Percentiles rank a stretch among this genome's conserved stretches.
Conservation (phyloP, 1,140 invertebrate species). For the Medauroidea extradentata region DNA sequence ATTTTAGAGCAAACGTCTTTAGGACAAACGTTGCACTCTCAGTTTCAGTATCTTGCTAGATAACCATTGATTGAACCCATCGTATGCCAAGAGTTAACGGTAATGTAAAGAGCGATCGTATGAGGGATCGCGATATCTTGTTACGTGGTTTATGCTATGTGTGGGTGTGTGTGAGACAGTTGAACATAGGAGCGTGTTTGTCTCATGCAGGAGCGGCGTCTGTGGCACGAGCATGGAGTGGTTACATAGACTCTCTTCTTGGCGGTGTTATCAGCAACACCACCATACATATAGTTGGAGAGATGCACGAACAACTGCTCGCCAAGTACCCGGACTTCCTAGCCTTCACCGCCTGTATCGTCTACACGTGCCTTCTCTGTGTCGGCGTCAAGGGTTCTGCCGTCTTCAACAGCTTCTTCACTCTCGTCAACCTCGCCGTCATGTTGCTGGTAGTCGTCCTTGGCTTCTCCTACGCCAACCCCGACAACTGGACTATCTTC, state of each 20-base stretch:
- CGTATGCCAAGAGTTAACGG: too few relatives aligned
- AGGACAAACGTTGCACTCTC: too few relatives aligned
- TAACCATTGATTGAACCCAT: too few relatives aligned
- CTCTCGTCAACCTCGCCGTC: constrained; percentile 69
- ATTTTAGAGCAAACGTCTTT: too few relatives aligned
- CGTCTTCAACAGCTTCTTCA: constrained; percentile 75
- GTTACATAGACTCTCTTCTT: constrained; percentile 82
- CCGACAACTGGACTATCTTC: constrained; percentile 66
- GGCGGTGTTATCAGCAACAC: constrained; percentile 74
- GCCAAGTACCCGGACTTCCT: constrained; percentile 74
- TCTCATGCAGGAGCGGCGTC: constrained; percentile 70
- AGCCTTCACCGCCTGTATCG: constrained; percentile 69
- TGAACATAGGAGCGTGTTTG: too few relatives aligned
- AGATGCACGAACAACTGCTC: constrained; percentile 65
- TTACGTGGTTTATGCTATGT: too few relatives aligned
- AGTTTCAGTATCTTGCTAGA: too few relatives aligned
- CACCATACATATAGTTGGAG: constrained; percentile 65
- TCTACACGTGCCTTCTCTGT: constrained; percentile 61
- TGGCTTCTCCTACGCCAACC: constrained; percentile 74
- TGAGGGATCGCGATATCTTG: too few relatives aligned
- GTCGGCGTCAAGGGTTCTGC: constrained; percentile 59
- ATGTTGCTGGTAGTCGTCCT: constrained; percentile 69
- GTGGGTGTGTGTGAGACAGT: too few relatives aligned
- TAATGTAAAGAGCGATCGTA: too few relatives aligned
- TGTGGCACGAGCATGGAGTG: constrained; percentile 88